A percentile compares a stretch with the other conserved stretches of the same genome.
These are phyloP conservation scores for Shinisaurus crocodilurus DNA, from an alignment of 2,113 vertebrate species.

Conservation along the genomic window DNA sequence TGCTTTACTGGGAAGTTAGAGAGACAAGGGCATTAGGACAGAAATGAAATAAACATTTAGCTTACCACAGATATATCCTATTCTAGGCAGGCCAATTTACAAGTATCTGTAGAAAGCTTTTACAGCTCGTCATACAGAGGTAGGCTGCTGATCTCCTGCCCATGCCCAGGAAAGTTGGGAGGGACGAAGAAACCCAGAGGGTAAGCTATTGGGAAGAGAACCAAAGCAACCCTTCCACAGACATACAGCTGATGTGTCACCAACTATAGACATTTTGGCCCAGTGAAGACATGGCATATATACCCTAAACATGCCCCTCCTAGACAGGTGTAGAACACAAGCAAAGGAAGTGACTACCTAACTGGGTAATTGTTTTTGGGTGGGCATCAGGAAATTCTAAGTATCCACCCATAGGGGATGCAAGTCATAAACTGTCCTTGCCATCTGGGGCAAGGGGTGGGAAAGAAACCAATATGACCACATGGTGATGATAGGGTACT, in stretches of 20 bases:
- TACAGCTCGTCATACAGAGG: background rate
- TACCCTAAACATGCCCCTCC: background rate
- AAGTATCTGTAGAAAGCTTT: background rate
- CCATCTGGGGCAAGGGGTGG: too few relatives aligned
- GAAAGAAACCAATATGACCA: too few relatives aligned
- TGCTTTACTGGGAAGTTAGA: background rate
- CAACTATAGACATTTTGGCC: background rate
- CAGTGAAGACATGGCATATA: too few relatives aligned
- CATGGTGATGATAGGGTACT: too few relatives aligned
- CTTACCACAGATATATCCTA: background rate
- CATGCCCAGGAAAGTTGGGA: background rate
- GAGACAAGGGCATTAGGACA: background rate
- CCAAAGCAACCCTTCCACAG: background rate
- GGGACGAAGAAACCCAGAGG: background rate
- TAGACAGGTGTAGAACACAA: background rate
- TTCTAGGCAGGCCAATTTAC: background rate
- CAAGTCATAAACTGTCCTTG: too few relatives aligned
- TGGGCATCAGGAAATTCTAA: too few relatives aligned
- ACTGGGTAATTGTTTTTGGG: background rate
- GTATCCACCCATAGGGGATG: too few relatives aligned
- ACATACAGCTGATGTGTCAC: background rate
- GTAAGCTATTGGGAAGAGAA: background rate
- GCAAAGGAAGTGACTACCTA: background rate
- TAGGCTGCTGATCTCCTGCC: background rate
- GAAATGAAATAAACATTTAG: background rate